Base-by-base conservation (phyloP, 2,888 invertebrate species). In the Parthenolecanium corni region DNA sequence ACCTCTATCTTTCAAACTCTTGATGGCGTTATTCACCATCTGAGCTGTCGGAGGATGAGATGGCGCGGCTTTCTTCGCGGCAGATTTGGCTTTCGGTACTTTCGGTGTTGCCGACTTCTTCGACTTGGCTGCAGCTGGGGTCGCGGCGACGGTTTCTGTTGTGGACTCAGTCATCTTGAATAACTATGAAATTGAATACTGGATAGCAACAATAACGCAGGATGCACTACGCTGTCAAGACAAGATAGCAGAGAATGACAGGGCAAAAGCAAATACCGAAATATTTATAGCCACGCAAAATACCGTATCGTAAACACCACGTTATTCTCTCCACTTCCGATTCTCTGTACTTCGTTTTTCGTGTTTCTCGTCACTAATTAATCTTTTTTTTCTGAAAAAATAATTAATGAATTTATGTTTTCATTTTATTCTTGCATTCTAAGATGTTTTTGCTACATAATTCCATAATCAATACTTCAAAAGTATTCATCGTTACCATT, bases 1-100 rank as follows among this genome's bases (percentile, higher is more conserved):
- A 54, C 77, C 77, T 23, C 79, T 76, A 68, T 80, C 79, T 68
- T 79, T 78, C 54, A 80, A 23, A 24, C 42, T 14, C 65, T 72
- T 73, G 53, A 80, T 76, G 2, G 83, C 82, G 36, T 73, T 74
- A 67, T 75, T 77, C 1, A 83, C 82, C 81, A 83, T 80, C 42
- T 75, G 74, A 1, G 77, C 70, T 1, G 77, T 76, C 20, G 73
- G 74, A 0, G 80, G 80, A 71, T 79, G 80, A 21, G 71, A 67
- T 1, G 76, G 71, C 66, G 72, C 73, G 5, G 69, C 68, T 9
- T 69, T 67, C 3, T 66, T 67, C 1, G 65, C 18, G n/a, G 24
- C 4, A 52, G 12, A 20, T 52, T 52, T 52, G 51, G 52, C 52
- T 52, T 68, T 67, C 12, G 65, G 64, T 64, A 69, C 40, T 14